Evolutionary conservation across 2,888 invertebrate genomes (phyloP).

Genomic region (Athalia circularis): DNA sequence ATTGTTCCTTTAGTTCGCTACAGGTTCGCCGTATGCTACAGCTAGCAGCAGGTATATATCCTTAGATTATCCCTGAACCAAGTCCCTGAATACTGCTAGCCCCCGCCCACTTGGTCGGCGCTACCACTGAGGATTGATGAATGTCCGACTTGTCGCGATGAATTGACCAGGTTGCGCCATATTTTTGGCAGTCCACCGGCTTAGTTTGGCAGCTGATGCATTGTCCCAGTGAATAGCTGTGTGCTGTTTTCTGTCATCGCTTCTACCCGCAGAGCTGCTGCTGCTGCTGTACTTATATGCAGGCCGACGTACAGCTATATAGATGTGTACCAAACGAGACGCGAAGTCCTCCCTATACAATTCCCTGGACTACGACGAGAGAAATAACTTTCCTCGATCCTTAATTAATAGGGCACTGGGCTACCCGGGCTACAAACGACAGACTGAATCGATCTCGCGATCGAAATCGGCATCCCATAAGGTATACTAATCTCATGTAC

Average conservation of each 20-base stretch:
- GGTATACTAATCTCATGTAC: background rate
- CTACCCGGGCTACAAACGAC: no score
- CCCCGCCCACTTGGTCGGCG: constrained; percentile 3
- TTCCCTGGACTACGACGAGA: no score
- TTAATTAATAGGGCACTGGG: constrained; percentile 19
- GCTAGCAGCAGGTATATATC: constrained; percentile 49
- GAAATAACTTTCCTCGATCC: background rate
- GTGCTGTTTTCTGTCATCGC: constrained; percentile 8
- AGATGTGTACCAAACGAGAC: constrained; percentile 1
- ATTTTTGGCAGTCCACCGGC: constrained; percentile 60
- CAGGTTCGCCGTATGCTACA: constrained; percentile 50
- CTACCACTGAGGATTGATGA: constrained; percentile 66
- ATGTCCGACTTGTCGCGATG: constrained; percentile 66
- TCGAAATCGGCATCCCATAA: constrained; percentile 20
- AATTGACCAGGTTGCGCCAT: constrained; percentile 47
- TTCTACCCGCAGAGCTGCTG: background rate
- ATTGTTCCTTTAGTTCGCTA: constrained; percentile 67
- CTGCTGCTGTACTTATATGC: background rate
- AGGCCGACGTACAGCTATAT: no score
- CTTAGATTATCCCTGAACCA: constrained; percentile 4
- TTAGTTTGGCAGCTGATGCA: constrained; percentile 29
- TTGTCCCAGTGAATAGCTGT: constrained; percentile 25
- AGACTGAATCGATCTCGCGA: background rate
- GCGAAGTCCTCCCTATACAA: constrained; percentile 12
- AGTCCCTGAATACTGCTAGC: constrained; percentile 40